Conservation (phyloP, 2,113 vertebrate species). For the Heterotis niloticus region DNA sequence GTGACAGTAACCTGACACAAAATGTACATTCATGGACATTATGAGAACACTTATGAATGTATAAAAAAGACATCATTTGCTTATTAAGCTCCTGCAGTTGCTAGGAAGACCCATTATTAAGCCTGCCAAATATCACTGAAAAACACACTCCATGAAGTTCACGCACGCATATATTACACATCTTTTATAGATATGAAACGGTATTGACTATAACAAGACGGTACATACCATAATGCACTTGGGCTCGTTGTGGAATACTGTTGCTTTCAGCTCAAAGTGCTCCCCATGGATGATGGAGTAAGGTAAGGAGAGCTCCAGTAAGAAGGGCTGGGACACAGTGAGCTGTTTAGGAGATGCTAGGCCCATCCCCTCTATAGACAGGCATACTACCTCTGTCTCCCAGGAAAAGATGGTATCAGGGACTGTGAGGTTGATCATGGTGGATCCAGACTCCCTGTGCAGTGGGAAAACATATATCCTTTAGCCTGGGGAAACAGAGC, state of each 20-base stretch:
- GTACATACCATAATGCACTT: slow-evolving; percentile 73
- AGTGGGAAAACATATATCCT: slow-evolving; percentile 14
- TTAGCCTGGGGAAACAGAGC: background rate
- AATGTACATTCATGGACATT: no score
- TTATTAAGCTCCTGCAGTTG: background rate
- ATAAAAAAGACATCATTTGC: no score
- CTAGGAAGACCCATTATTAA: background rate
- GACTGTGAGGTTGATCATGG: slow-evolving; percentile 57
- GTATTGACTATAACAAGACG: background rate
- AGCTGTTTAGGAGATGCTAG: slow-evolving; percentile 68
- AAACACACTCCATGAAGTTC: background rate
- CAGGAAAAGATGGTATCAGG: slow-evolving; percentile 87
- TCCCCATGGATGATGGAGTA: slow-evolving; percentile 82
- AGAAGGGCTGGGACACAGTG: slow-evolving; percentile 80
- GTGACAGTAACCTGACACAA: slow-evolving; percentile 43
- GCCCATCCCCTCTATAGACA: slow-evolving; percentile 70
- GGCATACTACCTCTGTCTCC: slow-evolving; percentile 76
- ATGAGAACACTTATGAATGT: background rate
- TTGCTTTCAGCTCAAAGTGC: slow-evolving; percentile 76
- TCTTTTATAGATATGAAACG: background rate
- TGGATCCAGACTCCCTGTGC: slow-evolving; percentile 63
- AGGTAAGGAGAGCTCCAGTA: slow-evolving; percentile 76
- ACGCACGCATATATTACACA: background rate
- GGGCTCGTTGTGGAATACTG: slow-evolving; percentile 73
- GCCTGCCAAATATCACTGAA: background rate